phyloP scores from a whole-genome alignment of 2,888 invertebrate genomes.

The Steinernema carpocapsae region DNA sequence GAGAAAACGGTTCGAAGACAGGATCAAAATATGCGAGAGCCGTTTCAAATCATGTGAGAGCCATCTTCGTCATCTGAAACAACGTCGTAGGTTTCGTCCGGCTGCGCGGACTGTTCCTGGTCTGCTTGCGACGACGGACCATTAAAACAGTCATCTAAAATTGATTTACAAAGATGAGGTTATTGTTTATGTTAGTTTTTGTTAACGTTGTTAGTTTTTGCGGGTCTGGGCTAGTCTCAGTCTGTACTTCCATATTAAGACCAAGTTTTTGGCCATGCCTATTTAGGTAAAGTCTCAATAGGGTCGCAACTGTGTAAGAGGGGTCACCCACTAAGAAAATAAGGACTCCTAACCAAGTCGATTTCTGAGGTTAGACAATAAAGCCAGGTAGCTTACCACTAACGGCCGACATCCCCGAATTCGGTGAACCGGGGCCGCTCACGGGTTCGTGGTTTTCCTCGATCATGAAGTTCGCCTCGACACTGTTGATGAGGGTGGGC shows the following conservation, averaged over 20 bases:
- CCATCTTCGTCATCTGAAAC: constrained; percentile 29
- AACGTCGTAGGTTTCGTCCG: constrained; percentile 17
- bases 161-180: no score
- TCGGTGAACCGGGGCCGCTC: neutral
- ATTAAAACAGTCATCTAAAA: neutral
- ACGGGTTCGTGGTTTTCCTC: constrained; percentile 24
- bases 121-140: neutral
- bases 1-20: no score
- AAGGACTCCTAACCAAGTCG: no score
- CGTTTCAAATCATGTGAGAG: neutral
- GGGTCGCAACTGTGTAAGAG: no score
- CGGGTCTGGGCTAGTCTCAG: no score
- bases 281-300: no score
- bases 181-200: neutral
- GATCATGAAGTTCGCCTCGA: neutral
- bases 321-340: no score
- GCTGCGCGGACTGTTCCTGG: neutral
- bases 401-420: constrained; percentile 8
- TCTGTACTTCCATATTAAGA: no score
- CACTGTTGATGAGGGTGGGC: neutral
- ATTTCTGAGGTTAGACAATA: no score
- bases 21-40: neutral
- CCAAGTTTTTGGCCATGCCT: no score
- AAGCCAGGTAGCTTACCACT: constrained; percentile 30
- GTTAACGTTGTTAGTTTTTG: neutral